These are phyloP conservation scores for Diploptera punctata DNA, from an alignment of 2,888 invertebrate genomes.

Conservation along the genomic window DNA sequence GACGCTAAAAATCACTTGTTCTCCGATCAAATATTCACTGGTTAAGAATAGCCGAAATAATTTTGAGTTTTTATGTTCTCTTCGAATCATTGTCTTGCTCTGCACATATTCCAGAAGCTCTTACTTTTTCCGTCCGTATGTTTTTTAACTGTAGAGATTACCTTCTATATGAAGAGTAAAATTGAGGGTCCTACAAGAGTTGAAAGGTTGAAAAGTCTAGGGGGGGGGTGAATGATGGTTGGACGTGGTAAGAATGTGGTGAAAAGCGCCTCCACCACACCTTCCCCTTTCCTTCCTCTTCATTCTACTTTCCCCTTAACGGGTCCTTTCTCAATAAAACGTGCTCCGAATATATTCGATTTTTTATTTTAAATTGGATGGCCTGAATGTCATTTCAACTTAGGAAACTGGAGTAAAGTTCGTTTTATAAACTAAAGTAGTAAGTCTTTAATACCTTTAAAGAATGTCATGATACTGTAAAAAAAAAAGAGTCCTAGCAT, in stretches of 20 bases:
- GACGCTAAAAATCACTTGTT: too few species aligned
- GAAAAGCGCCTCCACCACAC: conserved; percentile 44
- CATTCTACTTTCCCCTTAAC: conserved; percentile 43
- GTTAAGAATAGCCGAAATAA: too few species aligned
- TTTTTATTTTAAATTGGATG: conserved; percentile 26
- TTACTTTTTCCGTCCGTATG: conserved; percentile 3
- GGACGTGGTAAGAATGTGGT: conserved; percentile 43
- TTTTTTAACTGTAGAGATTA: conserved; percentile 15
- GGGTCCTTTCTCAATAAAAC: conserved; percentile 34
- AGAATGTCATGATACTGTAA: too few species aligned
- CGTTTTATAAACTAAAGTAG: too few species aligned
- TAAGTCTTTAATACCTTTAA: too few species aligned
- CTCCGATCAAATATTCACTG: too few species aligned
- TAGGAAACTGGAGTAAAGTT: too few species aligned
- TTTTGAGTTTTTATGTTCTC: too few species aligned
- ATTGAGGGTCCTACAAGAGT: conserved; percentile 29
- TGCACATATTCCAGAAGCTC: conserved; percentile 16
- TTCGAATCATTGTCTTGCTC: conserved; percentile 20
- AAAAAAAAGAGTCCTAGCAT: too few species aligned
- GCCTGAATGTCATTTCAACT: background rate
- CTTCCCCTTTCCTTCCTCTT: conserved; percentile 50
- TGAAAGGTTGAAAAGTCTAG: conserved; percentile 25
- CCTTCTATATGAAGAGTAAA: conserved; percentile 27
- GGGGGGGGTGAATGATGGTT: conserved; percentile 37
- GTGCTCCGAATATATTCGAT: conserved; percentile 36